Evolutionary conservation across 2,797 vertebrate species (phyloP), one percentile per base, ranked within the genome.

Genomic region (Arremon aurantiirostris): DNA sequence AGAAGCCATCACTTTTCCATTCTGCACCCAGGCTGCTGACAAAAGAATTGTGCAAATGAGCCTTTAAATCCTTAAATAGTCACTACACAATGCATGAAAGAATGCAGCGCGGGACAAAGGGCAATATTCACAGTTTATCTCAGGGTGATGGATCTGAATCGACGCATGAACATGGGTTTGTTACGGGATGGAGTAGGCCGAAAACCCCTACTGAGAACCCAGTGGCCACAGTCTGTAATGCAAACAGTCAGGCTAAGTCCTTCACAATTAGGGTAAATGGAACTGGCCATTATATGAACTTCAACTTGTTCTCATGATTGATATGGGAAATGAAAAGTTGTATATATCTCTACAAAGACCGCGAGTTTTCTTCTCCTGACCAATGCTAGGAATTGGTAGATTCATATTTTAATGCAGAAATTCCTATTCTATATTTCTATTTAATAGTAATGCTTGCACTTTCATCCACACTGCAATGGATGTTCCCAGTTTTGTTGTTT

Each of bases 41-140:
- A 99, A 99, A 99, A 98, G 98, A 98, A 99, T 99, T 99, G 98
- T 99, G 99, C 99, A 99, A 99, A 99, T 99, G 99, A 99, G 99
- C 98, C 99, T 99, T 99, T 99, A 99, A 99, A 99, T 98, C 98
- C 98, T 98, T 99, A 99, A 99, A 99, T 99, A 99, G 98, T 99
- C 98, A 95, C 97, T 89, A 97, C 98, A 99, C 99, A 99, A 99
- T 98, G 98, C 98, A 97, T 97, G 97, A 98, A 98, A 99, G 99
- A 99, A 99, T 99, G 99, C 96, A 82, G 95, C 22, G 20, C 71
- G 68, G 98, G 98, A 99, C 99, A 99, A 99, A 99, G 98, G 98
- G 96, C 98, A 98, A 98, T 98, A 98, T 98, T 98, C 98, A 98
- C 98, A 98, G 98, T 98, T 98, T 98, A 98, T 98, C 98, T 98